A percentile compares a stretch with the other conserved stretches of the same genome.
Evolutionary conservation across 2,113 vertebrate species (phyloP).

Genomic region (Cyprinodon tularosa): DNA sequence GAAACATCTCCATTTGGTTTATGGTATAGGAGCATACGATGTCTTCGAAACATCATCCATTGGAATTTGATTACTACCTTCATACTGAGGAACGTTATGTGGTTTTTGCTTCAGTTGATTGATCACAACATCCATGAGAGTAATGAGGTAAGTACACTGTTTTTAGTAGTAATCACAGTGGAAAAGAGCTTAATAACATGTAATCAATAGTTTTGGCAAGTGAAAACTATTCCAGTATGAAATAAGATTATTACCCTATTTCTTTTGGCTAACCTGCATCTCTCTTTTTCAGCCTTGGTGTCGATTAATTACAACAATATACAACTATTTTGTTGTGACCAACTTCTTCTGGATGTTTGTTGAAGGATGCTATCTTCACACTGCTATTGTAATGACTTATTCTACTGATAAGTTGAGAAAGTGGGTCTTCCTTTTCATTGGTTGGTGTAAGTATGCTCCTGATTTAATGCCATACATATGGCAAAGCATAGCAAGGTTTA

Average conservation of each 20-base stretch:
- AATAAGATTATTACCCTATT: neutral
- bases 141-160: constrained; percentile 85
- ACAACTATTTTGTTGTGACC: constrained; percentile 99
- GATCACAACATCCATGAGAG: constrained; percentile 94
- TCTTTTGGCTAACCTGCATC: neutral
- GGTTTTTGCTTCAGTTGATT: constrained; percentile 96
- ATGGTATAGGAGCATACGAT: constrained; percentile 89
- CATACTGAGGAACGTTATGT: constrained; percentile 93
- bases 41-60: constrained; percentile 96
- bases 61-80: constrained; percentile 98
- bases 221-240: neutral
- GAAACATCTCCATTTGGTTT: constrained; percentile 2
- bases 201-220: neutral
- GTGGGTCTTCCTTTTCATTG: constrained; percentile 97
- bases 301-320: constrained; percentile 92
- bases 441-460: constrained; percentile 91
- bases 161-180: neutral
- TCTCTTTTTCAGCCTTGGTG: constrained; percentile 89
- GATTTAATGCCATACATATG: neutral
- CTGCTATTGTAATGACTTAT: constrained; percentile 97
- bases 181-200: no score
- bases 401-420: constrained; percentile 94
- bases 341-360: constrained; percentile 99
- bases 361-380: constrained; percentile 98
- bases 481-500: neutral